Evolutionary conservation across 2,797 vertebrate species (phyloP), one percentile per base, ranked within the genome.

Genomic region (Botia kubotai): DNA sequence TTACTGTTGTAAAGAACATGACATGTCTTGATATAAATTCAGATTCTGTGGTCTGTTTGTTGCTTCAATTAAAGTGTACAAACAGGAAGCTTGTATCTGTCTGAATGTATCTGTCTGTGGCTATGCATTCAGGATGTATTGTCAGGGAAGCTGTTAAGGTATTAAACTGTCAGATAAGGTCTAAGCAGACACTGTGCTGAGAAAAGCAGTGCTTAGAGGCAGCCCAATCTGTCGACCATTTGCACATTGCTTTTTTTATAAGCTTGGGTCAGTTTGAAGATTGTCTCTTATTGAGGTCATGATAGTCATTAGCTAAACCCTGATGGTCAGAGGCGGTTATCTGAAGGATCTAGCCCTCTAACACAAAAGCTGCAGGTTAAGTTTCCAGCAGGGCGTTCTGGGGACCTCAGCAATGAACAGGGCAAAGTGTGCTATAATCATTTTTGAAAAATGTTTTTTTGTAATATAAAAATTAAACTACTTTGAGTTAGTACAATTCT

Each of bases 151-250:
- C 77, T 76, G 75, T 83, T 84, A 72, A 21, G 76, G 82, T 79
- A 84, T 87, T 84, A 83, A 78, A 79, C 73, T 76, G 82, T 83
- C 65, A 87, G 75, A 63, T 87, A 79, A 87, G 84, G 71, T 71
- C 75, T 81, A 82, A 84, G 79, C 82, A 83, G 81, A 23, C 33
- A 69, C 80, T 85, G 66, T 82, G 77, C 52, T 74, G 66, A 70
- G 52, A 84, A 83, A 82, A 87, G 75, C 63, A 63, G 77, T 82
- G 87, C 84, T 89, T 88, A 87, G 63, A 77, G 48, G 73, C 53
- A 63, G 68, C 68, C n/a, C 84, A 77, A 74, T 84, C 87, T 90
- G 85, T 80, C 75, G 72, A 19, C 78, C 46, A 63, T 85, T 79
- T 66, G 75, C 23, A 33, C 60, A 65, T 84, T 70, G 21, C 68